Base-by-base conservation (phyloP, 2,888 invertebrate species). In the Carpatolechia fugitivella region DNA sequence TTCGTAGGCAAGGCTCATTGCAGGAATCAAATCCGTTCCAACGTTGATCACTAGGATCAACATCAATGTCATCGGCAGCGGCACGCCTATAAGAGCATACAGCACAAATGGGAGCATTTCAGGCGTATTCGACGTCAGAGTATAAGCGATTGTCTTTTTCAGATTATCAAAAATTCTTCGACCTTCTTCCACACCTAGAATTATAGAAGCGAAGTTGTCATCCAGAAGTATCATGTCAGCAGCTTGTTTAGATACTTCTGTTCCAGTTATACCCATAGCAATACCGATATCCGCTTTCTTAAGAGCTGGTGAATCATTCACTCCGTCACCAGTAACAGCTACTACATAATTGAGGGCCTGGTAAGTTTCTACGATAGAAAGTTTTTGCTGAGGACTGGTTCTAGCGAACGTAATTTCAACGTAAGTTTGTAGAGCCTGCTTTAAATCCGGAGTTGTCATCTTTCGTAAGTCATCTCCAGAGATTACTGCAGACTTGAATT, bases 221-320 rank as follows among this genome's bases (percentile, higher is more conserved):
- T 97, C 97, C 67, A 97, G 85, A 29, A 97, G 86, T 65, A 97
- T 96, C 96, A 97, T 97, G 76, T 97, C 97, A 2, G 97, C 97
- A 0, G 97, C 96, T 81, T 96, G 96, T 78, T 97, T 97, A 0
- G 95, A 95, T 6, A 94, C 95, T 74, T 95, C 95, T 3, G 94
- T 93, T 0, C 95, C 95, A 14, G 92, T 92, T 52, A 95, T 95
- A 7, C 95, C 95, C 95, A 95, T 95, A 0, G 95, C 95, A 18
- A 95, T 92, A 20, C 95, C 95, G 56, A 95, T 95, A 64, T 97
- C 96, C 11, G 96, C 96, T 79, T 95, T 95, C 73, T 96, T 96
- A 54, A 97, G 82, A 11, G 96, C 96, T 4, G 96, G 96, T 0
- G 96, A 95, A 78, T 97, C 97, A 68, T 97, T 97, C 0, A 97